Evolutionary conservation across 37 sponge, comb jelly and placozoan genomes (phyloP).

Genomic region (Eunapius fragilis): DNA sequence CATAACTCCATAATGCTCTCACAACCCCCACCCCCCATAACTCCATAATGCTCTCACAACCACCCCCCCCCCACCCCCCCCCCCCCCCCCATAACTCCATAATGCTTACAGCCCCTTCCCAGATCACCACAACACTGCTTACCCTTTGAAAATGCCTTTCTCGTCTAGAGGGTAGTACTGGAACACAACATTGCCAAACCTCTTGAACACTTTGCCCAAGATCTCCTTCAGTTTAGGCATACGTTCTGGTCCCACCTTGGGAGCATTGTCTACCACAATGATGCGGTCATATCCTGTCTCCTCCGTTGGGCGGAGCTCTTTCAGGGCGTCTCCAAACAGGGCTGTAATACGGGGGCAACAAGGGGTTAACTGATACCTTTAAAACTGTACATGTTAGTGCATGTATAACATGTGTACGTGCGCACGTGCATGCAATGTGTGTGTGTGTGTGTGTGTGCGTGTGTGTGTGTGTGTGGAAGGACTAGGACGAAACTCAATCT

Average conservation of each 20-base stretch:
- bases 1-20: too few relatives aligned
- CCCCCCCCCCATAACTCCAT: too few relatives aligned
- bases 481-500: not conserved
- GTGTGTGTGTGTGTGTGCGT: too few relatives aligned
- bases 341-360: conserved; percentile 24
- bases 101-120: too few relatives aligned
- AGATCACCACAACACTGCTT: conserved; percentile 12
- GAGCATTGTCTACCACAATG: conserved; percentile 95
- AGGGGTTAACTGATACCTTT: too few relatives aligned
- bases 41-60: too few relatives aligned
- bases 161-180: conserved; percentile 88
- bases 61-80: too few relatives aligned
- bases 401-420: not conserved
- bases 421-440: too few relatives aligned
- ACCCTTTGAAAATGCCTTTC: conserved; percentile 88
- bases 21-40: too few relatives aligned
- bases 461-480: too few relatives aligned
- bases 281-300: conserved; percentile 61
- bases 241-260: conserved; percentile 77
- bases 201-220: conserved; percentile 81
- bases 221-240: conserved; percentile 87
- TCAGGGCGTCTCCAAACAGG: conserved; percentile 54
- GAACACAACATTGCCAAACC: conserved; percentile 84
- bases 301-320: conserved; percentile 60
- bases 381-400: not conserved